Base-by-base conservation (phyloP, 92 coral and sea anemone genomes). In the Heliopora coerulea region DNA sequence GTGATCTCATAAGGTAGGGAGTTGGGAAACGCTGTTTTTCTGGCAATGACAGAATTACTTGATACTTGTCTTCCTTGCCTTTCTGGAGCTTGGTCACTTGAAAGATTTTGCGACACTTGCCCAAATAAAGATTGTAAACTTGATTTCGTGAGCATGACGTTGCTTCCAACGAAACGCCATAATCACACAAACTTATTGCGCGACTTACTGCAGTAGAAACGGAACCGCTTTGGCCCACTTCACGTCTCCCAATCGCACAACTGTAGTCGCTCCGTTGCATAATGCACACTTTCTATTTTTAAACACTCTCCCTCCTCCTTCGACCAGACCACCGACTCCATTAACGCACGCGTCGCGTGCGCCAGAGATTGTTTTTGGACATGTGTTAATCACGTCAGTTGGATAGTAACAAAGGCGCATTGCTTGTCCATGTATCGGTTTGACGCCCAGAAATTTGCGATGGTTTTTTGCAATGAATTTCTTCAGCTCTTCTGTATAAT, bases 381-480 rank as follows among this genome's bases (percentile, higher is more conserved):
- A 67, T 30, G 21, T 46, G 27, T 67, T 67, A 21, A 67, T 28
- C 7, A 67, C 40, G n/a, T n/a, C n/a, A 8, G 15, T 30, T 15
- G 74, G 59, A 49, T 44, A 67, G n/a, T 44, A 67, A 24, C 74
- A 67, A 48, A 44, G 26, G 0, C 74, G 74, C 39, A 67, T 23
- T 17, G 26, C 5, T 5, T n/a, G 17, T 44, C 23, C 30, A 23
- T 5, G 6, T 30, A 13, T 44, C 2, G 74, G 74, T 46, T 24
- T 0, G 15, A 67, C 28, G 13, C 74, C 74, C 13, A 10, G 8
- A 30, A 67, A 67, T 0, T 26, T 13, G 23, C 21, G 40, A 1
- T 19, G 4, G 26, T 67, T 44, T 30, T 33, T 6, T 24, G 23
- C 33, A 6, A 67, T 20, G 26, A 67, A 67, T 23, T 10, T 9